Evolutionary conservation across 1,140 invertebrate species (phyloP).

Genomic region (Zaprionus africanus): DNA sequence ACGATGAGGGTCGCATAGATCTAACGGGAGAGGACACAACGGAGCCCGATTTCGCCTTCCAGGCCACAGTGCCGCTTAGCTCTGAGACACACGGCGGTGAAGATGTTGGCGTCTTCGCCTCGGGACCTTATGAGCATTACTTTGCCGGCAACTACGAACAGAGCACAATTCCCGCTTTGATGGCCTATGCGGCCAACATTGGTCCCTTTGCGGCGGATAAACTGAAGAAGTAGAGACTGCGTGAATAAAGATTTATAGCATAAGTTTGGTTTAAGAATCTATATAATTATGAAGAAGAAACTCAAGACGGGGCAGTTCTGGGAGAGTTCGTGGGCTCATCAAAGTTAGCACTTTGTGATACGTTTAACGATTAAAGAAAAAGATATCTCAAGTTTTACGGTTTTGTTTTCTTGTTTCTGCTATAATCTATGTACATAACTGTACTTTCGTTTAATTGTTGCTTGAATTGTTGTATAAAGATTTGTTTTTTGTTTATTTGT

Average conservation of each 20-base stretch:
- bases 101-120: slow-evolving; percentile 88
- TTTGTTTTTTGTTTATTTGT: slow-evolving; percentile 22
- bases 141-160: slow-evolving; percentile 88
- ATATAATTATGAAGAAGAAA: background rate
- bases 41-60: slow-evolving; percentile 78
- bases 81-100: slow-evolving; percentile 89
- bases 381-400: background rate
- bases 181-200: slow-evolving; percentile 86
- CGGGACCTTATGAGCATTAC: slow-evolving; percentile 87
- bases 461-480: slow-evolving; percentile 28
- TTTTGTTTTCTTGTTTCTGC: slow-evolving; percentile 2
- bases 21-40: slow-evolving; percentile 52
- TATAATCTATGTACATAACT: slow-evolving; percentile 34
- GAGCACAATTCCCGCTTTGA: slow-evolving; percentile 87
- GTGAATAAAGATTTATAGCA: slow-evolving; percentile 12
- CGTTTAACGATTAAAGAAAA: background rate
- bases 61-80: slow-evolving; percentile 85
- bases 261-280: slow-evolving; percentile 11
- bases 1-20: slow-evolving; percentile 54
- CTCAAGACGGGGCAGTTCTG: background rate
- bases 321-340: background rate
- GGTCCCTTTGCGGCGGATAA: slow-evolving; percentile 73
- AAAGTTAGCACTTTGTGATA: background rate
- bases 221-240: slow-evolving; percentile 38
- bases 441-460: slow-evolving; percentile 44